phyloP scores from a whole-genome alignment of 30 jellyfish, hydroid and myxozoan genomes.

The Sanderia malayensis region DNA sequence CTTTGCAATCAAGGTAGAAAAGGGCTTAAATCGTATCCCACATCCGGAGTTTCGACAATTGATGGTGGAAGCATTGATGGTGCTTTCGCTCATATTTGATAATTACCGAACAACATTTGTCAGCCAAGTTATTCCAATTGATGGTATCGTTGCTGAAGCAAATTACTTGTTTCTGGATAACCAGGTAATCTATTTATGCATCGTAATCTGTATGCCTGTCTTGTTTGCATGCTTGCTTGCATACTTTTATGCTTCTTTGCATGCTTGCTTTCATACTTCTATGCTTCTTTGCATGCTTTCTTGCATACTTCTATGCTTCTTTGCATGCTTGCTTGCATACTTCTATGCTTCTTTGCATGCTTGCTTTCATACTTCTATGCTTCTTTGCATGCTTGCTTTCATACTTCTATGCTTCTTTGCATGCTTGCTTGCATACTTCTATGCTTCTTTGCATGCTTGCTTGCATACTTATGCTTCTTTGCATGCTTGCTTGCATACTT shows the following conservation, averaged over 20 bases:
- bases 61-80: slow-evolving; percentile 91
- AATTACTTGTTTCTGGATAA: slow-evolving; percentile 67
- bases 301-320: not conserved
- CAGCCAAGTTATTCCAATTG: slow-evolving; percentile 59
- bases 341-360: no score
- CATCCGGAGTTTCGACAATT: slow-evolving; percentile 97
- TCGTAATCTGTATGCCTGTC: no score
- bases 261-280: not conserved
- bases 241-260: not conserved
- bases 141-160: slow-evolving; percentile 71
- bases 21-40: slow-evolving; percentile 77
- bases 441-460: no score
- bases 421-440: no score
- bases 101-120: slow-evolving; percentile 36
- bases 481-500: no score
- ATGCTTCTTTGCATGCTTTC: not conserved
- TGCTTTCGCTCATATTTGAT: slow-evolving; percentile 70
- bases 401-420: no score
- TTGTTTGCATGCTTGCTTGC: not conserved
- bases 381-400: no score
- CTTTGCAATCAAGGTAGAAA: slow-evolving; percentile 89
- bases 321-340: no score
- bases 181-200: no score
- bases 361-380: no score
- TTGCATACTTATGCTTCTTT: no score